phyloP scores from a whole-genome alignment of 1,140 invertebrate genomes.

The Magallana ariakensis region DNA sequence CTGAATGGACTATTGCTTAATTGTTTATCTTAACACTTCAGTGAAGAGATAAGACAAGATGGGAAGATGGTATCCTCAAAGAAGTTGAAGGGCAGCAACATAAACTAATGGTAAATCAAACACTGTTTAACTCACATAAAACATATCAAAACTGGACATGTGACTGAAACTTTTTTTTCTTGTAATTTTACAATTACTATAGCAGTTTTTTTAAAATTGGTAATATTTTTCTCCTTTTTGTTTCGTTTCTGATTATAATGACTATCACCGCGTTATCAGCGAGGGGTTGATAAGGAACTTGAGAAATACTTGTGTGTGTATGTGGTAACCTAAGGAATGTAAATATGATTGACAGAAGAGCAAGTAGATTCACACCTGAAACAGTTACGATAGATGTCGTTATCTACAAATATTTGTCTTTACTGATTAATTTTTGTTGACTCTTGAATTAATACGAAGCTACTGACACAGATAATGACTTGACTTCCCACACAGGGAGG shows the following conservation, averaged over 20 bases:
- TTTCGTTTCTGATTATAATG: conserved; percentile 1
- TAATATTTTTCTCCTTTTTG: background rate
- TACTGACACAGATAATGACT: background rate
- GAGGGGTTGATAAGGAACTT: conserved; percentile 5
- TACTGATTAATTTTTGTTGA: conserved; percentile 30
- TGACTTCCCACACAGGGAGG: background rate
- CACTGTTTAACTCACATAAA: too few species aligned
- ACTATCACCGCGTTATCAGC: background rate
- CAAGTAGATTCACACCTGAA: conserved; percentile 35
- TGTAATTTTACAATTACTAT: too few species aligned
- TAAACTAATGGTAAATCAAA: too few species aligned
- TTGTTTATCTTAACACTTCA: conserved; percentile 29
- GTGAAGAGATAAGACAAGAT: background rate
- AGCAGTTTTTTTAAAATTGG: too few species aligned
- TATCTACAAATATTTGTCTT: conserved; percentile 30
- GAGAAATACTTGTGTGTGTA: conserved; percentile 16
- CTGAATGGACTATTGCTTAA: conserved; percentile 38
- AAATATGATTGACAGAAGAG: conserved; percentile 17
- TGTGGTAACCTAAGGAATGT: conserved; percentile 30
- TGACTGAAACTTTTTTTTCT: too few species aligned
- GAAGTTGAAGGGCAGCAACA: background rate
- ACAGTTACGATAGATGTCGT: conserved; percentile 13
- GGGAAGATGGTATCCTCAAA: background rate
- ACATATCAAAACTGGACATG: too few species aligned
- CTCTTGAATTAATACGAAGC: conserved; percentile 12